These are phyloP conservation scores for Lasioglossum morio DNA, from an alignment of 2,888 invertebrate species.

Conservation along the genomic window DNA sequence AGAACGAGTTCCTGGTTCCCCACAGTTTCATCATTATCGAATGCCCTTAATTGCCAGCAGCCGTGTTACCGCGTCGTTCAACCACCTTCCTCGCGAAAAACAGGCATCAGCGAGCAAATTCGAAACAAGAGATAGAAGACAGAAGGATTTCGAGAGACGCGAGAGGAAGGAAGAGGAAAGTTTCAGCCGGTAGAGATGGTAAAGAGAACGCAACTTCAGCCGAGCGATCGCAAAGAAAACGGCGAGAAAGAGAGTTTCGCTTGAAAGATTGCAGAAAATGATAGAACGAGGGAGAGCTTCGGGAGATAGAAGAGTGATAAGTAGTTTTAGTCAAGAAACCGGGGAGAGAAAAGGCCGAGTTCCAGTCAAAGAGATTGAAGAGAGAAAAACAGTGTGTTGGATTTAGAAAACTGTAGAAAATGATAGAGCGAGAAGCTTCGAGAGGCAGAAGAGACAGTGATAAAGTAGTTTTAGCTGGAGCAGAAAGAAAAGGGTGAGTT, in stretches of 20 bases:
- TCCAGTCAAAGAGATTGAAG: not conserved
- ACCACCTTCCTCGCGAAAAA: not conserved
- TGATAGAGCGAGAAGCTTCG: not conserved
- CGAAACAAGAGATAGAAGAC: not conserved
- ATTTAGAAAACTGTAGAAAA: not conserved
- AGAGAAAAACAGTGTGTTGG: not conserved
- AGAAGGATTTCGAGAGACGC: not conserved
- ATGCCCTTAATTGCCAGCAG: constrained; percentile 70
- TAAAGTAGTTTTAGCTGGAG: not conserved
- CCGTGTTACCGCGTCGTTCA: constrained; percentile 32
- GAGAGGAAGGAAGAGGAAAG: not conserved
- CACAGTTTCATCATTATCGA: constrained; percentile 70
- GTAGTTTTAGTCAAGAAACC: not conserved
- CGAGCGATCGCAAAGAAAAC: not conserved
- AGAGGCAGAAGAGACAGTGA: not conserved
- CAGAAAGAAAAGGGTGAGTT: not conserved
- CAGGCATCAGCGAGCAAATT: constrained; percentile 27
- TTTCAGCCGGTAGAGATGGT: not conserved
- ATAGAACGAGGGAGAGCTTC: not conserved
- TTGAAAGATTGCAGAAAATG: not conserved
- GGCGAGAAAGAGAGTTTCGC: not conserved
- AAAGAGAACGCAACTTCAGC: not conserved
- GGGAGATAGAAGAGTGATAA: not conserved
- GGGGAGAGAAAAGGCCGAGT: not conserved
- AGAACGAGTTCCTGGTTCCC: constrained; percentile 51